phyloP scores from a whole-genome alignment of 1,140 invertebrate species.

The Nixonia krombeini region DNA sequence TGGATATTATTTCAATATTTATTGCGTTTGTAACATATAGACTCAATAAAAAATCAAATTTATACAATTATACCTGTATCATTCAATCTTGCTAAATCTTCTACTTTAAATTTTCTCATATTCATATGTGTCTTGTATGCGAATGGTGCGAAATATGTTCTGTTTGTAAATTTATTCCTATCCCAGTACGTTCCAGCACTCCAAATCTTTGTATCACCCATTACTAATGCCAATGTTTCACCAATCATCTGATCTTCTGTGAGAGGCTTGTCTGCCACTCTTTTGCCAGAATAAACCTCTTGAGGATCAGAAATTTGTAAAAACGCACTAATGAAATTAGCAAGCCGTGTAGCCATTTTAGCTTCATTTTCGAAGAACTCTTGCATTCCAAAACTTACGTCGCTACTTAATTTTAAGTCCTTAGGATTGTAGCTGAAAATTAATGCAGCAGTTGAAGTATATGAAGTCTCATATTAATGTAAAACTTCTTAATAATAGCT shows the following conservation, averaged over 20 bases:
- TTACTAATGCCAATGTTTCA: slow-evolving; percentile 90
- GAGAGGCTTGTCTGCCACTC: slow-evolving; percentile 88
- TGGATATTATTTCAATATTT: neutral
- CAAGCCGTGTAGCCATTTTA: slow-evolving; percentile 92
- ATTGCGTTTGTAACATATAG: no score
- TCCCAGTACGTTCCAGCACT: slow-evolving; percentile 96
- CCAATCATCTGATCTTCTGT: slow-evolving; percentile 96
- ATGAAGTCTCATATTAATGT: neutral
- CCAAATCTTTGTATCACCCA: slow-evolving; percentile 93
- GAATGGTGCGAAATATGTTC: slow-evolving; percentile 93
- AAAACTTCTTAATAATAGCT: neutral
- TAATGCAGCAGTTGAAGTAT: neutral
- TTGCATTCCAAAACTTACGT: slow-evolving; percentile 87
- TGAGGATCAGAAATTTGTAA: slow-evolving; percentile 93
- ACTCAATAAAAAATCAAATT: no score
- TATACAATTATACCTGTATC: slow-evolving; percentile 77
- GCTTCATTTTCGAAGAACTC: slow-evolving; percentile 95
- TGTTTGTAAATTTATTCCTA: slow-evolving; percentile 93
- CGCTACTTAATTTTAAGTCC: slow-evolving; percentile 84
- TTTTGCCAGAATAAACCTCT: slow-evolving; percentile 93
- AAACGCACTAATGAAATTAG: slow-evolving; percentile 96
- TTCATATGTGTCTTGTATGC: slow-evolving; percentile 91
- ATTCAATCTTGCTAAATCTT: slow-evolving; percentile 88
- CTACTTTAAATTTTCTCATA: slow-evolving; percentile 87
- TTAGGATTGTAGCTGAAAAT: slow-evolving; percentile 77